Percentiles rank a stretch among this genome's conserved stretches.
These are phyloP conservation scores for Thamnophis elegans DNA, from an alignment of 2,797 vertebrate genomes.

Conservation along the genomic window DNA sequence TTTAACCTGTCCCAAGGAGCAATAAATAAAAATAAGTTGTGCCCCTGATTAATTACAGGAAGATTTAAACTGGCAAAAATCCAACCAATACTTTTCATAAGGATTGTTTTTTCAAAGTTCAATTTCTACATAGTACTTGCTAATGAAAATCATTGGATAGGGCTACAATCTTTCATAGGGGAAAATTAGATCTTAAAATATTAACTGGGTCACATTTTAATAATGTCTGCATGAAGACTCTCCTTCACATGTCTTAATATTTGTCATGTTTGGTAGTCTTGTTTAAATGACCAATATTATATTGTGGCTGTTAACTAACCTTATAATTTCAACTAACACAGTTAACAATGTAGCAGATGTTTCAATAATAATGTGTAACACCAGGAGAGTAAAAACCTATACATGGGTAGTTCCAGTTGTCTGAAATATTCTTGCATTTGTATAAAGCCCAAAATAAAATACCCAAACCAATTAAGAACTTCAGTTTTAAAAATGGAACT, in stretches of 20 bases:
- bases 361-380: slow-evolving; percentile 23
- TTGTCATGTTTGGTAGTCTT: slow-evolving; percentile 26
- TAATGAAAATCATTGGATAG: neutral
- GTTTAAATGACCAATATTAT: neutral
- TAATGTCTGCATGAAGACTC: neutral
- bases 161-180: neutral
- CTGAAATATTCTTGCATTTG: neutral
- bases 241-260: neutral
- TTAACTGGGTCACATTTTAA: neutral
- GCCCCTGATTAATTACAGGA: neutral
- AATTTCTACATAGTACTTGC: neutral
- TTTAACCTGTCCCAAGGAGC: neutral
- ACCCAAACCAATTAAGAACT: neutral
- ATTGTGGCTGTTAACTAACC: slow-evolving; percentile 52
- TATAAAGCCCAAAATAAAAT: neutral
- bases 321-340: slow-evolving; percentile 47
- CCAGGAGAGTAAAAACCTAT: neutral
- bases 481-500: neutral
- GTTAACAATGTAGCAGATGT: slow-evolving; percentile 12
- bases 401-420: neutral
- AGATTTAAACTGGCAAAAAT: neutral
- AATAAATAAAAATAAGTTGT: neutral
- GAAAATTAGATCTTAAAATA: neutral
- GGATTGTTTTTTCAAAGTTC: neutral
- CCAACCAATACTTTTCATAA: neutral